Evolutionary conservation across 2,113 vertebrate genomes (phyloP), one percentile per base, ranked within the genome.

Genomic region (Chloropsis cyanopogon): DNA sequence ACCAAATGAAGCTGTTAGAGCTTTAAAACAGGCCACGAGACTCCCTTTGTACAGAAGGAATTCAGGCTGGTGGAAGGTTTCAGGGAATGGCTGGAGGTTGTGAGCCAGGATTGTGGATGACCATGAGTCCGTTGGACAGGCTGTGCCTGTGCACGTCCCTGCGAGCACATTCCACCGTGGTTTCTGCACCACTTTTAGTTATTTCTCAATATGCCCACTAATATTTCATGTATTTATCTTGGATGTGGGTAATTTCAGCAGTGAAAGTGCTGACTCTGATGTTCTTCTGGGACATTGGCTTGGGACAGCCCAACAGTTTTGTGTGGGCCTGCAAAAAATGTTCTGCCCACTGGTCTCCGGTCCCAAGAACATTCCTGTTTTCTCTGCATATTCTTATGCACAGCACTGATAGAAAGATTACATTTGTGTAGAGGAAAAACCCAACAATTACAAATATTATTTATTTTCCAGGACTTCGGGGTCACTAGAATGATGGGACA

Each of bases 121-220:
- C 50, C 64, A 49, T 4, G 13, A 70, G 57, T 39, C 57, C 18
- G 2, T 19, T 54, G 90, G 66, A 57, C 80, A 70, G 68, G 35
- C 85, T 70, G 83, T 87, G 68, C 42, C 8, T 5, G 49, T 60
- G 11, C 53, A 26, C 20, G 47, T 91, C 94, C 80, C 86, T 77
- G 78, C 0, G 1, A 82, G 82, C 66, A 86, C 79, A 90, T 77
- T 72, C 68, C 76, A 7, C 18, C 12, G 42, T 44, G 90, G 79
- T 46, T 95, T 85, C 85, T 65, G 7, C 70, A 19, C n/a, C 68
- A 39, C 63, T 46, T 89, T 83, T 71, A 60, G 31, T 84, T 91
- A 37, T 89, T 92, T 93, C 84, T 92, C 83, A 93, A 49, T 85
- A 91, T 82, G 82, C 7, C 65, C 88, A 87, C 92, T 82, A 91